These are phyloP conservation scores for Neodontobutis hainanensis DNA, from an alignment of 2,113 vertebrate genomes.

Conservation along the genomic window DNA sequence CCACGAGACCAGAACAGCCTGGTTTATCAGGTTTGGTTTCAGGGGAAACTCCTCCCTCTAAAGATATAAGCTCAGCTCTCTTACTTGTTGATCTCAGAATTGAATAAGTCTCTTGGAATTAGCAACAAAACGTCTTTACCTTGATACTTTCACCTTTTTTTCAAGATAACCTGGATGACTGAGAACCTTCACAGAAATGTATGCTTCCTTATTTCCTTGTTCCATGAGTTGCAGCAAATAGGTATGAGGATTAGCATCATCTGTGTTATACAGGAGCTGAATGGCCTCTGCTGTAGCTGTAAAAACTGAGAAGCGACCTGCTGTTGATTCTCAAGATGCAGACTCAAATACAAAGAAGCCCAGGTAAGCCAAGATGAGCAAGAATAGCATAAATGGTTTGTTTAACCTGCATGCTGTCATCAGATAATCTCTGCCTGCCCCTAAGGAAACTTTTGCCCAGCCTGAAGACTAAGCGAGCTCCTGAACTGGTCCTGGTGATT, in stretches of 20 bases:
- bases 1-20: too few relatives aligned
- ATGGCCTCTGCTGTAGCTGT: conserved; percentile 89
- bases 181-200: not conserved
- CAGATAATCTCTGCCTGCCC: conserved; percentile 49
- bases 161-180: too few relatives aligned
- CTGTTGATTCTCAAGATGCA: conserved; percentile 84
- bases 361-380: conserved; percentile 78
- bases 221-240: not conserved
- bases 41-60: too few relatives aligned
- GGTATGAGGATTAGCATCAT: conserved; percentile 5
- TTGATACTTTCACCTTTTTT: too few relatives aligned
- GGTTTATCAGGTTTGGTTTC: too few relatives aligned
- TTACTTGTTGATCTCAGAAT: too few relatives aligned
- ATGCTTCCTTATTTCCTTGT: not conserved
- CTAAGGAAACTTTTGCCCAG: conserved; percentile 93
- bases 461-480: conserved; percentile 92
- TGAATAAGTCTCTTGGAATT: too few relatives aligned
- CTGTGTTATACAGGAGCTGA: conserved; percentile 80
- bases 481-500: conserved; percentile 92
- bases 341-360: conserved; percentile 89
- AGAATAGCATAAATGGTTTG: conserved; percentile 11
- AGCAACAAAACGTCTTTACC: too few relatives aligned
- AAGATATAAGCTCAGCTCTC: too few relatives aligned
- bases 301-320: conserved; percentile 83
- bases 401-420: conserved; percentile 38